Percentiles rank a stretch among this genome's conserved stretches.
Conservation (phyloP, 2,888 invertebrate species). For the Drosophila colorata region DNA sequence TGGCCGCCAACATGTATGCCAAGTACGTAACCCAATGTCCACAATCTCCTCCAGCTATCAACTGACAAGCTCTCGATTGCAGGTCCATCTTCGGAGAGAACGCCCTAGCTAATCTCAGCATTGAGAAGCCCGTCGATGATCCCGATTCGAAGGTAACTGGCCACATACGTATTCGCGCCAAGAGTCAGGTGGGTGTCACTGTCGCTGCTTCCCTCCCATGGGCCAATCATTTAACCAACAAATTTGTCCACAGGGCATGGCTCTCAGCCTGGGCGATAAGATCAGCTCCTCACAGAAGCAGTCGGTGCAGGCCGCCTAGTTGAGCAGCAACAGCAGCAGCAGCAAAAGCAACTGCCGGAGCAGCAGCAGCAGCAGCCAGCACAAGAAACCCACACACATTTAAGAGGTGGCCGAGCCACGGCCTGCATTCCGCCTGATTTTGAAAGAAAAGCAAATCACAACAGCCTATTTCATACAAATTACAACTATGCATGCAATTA, state of each 20-base stretch:
- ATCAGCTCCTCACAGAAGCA: slow-evolving; percentile 96
- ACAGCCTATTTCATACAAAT: slow-evolving; percentile 44
- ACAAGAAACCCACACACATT: slow-evolving; percentile 35
- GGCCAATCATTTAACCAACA: background rate
- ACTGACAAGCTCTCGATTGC: background rate
- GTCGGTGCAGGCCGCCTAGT: slow-evolving; percentile 84
- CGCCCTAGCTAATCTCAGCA: slow-evolving; percentile 98
- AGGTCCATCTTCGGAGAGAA: slow-evolving; percentile 99
- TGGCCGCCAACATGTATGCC: slow-evolving; percentile 99
- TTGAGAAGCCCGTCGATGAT: slow-evolving; percentile 96
- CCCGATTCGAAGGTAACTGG: slow-evolving; percentile 96
- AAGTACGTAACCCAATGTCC: slow-evolving; percentile 83
- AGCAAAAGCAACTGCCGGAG: slow-evolving; percentile 3
- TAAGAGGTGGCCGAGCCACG: slow-evolving; percentile 38
- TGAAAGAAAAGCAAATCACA: slow-evolving; percentile 41
- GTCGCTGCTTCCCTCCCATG: background rate
- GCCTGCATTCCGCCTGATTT: slow-evolving; percentile 57
- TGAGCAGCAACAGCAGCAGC: slow-evolving; percentile 11
- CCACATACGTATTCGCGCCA: slow-evolving; percentile 98
- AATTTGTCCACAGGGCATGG: slow-evolving; percentile 95
- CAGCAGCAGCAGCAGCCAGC: slow-evolving; percentile 22
- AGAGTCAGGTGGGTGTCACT: slow-evolving; percentile 92
- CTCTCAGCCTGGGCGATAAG: slow-evolving; percentile 98
- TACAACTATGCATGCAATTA: slow-evolving; percentile 33
- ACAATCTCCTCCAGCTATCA: no score